Percentiles rank a stretch among this genome's conserved stretches.
These are phyloP conservation scores for Andrena camellia DNA, from an alignment of 2,888 invertebrate genomes.

Conservation along the genomic window DNA sequence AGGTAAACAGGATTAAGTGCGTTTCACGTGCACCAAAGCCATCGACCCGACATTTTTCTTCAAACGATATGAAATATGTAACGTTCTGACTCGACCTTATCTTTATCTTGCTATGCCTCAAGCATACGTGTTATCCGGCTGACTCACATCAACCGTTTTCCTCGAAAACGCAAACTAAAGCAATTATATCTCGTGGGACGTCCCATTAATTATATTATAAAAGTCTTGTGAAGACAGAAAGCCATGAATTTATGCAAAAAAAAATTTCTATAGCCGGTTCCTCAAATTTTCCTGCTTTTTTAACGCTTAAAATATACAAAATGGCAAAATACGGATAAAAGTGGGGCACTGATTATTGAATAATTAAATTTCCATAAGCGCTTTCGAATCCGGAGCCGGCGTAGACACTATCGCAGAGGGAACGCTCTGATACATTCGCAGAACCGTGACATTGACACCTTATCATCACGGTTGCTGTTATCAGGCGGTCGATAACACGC, in stretches of 20 bases:
- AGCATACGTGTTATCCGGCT: constrained; percentile 22
- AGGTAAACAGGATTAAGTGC: constrained; percentile 48
- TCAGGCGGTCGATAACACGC: constrained; percentile 57
- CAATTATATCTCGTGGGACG: background rate
- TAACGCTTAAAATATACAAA: background rate
- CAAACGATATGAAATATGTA: constrained; percentile 27
- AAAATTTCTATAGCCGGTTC: too few species aligned
- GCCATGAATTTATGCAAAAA: too few species aligned
- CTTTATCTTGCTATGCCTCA: constrained; percentile 12
- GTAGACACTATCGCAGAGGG: background rate
- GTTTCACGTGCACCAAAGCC: constrained; percentile 44
- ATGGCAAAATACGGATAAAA: background rate
- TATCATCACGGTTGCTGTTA: constrained; percentile 52
- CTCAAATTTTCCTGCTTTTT: background rate
- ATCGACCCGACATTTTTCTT: constrained; percentile 42
- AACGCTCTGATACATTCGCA: constrained; percentile 47
- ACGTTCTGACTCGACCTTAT: constrained; percentile 30
- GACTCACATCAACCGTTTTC: constrained; percentile 14
- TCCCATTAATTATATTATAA: too few species aligned
- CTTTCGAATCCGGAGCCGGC: background rate
- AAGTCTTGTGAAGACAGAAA: too few species aligned
- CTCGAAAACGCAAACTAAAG: background rate
- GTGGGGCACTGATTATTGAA: background rate
- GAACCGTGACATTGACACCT: constrained; percentile 66
- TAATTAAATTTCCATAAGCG: background rate